These are phyloP conservation scores for Antechinus stuartii DNA, from an alignment of 2,113 vertebrate species.

Conservation along the genomic window DNA sequence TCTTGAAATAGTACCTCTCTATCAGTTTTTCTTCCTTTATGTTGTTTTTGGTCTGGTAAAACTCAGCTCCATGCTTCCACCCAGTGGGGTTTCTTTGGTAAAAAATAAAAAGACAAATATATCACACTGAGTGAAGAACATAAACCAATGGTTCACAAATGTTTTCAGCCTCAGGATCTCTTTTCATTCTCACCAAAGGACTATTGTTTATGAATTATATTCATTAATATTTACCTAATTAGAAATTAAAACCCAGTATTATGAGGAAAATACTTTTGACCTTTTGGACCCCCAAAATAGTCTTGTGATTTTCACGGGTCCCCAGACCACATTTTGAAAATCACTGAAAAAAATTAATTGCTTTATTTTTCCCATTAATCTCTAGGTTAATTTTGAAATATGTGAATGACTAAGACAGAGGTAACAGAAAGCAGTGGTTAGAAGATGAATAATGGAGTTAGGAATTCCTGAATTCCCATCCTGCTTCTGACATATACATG, in stretches of 20 bases:
- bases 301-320: neutral
- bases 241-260: neutral
- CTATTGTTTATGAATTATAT: neutral
- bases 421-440: neutral
- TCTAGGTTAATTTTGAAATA: neutral
- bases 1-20: conserved; percentile 20
- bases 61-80: conserved; percentile 81
- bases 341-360: neutral
- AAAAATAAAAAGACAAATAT: neutral
- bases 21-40: conserved; percentile 41
- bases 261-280: neutral
- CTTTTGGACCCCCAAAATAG: neutral
- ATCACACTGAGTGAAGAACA: neutral
- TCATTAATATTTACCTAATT: neutral
- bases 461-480: neutral
- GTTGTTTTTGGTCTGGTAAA: conserved; percentile 55
- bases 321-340: neutral
- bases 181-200: neutral
- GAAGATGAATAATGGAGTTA: neutral
- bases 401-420: neutral
- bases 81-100: conserved; percentile 73
- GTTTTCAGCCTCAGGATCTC: neutral
- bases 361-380: neutral
- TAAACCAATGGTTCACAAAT: neutral
- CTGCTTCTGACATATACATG: no score